Conservation (phyloP, 2,797 vertebrate genomes). For the Sebastes hopkinsi region DNA sequence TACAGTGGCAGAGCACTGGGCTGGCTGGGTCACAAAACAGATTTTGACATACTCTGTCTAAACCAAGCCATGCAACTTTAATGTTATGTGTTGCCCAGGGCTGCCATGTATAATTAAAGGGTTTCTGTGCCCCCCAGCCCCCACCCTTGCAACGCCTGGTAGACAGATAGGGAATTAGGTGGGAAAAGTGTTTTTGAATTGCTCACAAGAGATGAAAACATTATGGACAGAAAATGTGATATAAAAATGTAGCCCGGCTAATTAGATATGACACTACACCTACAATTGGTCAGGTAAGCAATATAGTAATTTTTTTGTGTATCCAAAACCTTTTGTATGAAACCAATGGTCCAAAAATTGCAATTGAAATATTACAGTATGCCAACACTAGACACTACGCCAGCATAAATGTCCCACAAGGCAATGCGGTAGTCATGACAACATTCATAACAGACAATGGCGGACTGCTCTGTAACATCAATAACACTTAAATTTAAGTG, state of each 20-base stretch:
- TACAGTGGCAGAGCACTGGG: slow-evolving; percentile 11
- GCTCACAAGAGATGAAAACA: slow-evolving; percentile 30
- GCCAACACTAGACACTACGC: no score
- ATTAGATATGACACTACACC: background rate
- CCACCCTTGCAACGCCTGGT: slow-evolving; percentile 10
- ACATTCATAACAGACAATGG: background rate
- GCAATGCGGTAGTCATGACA: background rate
- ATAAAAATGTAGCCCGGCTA: background rate
- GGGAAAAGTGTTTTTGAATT: slow-evolving; percentile 38
- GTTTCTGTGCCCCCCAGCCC: slow-evolving; percentile 30
- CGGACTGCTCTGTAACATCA: background rate
- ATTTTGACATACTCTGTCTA: slow-evolving; percentile 65
- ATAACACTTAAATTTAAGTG: background rate
- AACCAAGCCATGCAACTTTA: slow-evolving; percentile 78
- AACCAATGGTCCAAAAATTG: no score
- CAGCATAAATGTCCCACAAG: no score
- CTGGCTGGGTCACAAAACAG: slow-evolving; percentile 58
- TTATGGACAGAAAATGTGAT: background rate
- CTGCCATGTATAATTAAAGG: slow-evolving; percentile 79
- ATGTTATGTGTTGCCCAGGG: slow-evolving; percentile 73
- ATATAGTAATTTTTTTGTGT: background rate
- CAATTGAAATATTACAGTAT: background rate
- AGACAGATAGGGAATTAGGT: slow-evolving; percentile 53
- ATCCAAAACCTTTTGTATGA: background rate
- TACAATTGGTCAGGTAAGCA: background rate